Percentiles rank a stretch among this genome's conserved stretches.
These are phyloP conservation scores for Hypena proboscidalis DNA, from an alignment of 2,888 invertebrate genomes.

Conservation along the genomic window DNA sequence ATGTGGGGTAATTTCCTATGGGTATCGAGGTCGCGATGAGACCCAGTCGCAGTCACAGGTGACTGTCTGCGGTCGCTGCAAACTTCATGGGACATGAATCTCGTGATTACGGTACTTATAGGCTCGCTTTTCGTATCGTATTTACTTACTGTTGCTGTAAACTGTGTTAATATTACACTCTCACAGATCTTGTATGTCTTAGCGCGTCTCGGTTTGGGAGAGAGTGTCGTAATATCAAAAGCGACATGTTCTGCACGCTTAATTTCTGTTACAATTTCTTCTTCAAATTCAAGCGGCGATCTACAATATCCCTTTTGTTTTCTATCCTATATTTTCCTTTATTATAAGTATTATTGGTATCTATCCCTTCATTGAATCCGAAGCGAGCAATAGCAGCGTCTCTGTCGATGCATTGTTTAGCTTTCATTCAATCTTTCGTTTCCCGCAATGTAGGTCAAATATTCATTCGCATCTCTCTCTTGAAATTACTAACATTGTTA, in stretches of 20 bases:
- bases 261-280: no score
- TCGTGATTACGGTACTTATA: constrained; percentile 33
- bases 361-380: neutral
- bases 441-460: constrained; percentile 40
- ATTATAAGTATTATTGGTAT: no score
- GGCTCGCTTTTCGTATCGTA: constrained; percentile 33
- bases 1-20: constrained; percentile 44
- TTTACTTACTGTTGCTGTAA: constrained; percentile 35
- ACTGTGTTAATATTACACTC: constrained; percentile 12
- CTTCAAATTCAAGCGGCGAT: no score
- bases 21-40: constrained; percentile 38
- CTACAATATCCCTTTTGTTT: no score
- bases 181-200: constrained; percentile 7
- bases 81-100: constrained; percentile 40
- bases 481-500: constrained; percentile 35
- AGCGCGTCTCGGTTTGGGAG: neutral
- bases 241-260: no score
- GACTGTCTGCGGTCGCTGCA: constrained; percentile 38
- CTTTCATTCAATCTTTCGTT: constrained; percentile 41
- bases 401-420: constrained; percentile 21
- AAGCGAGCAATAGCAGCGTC: neutral
- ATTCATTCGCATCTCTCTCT: constrained; percentile 39
- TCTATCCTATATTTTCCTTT: no score
- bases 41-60: constrained; percentile 40
- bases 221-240: neutral